phyloP scores from a whole-genome alignment of 2,113 vertebrate species.

The Phycodurus eques region DNA sequence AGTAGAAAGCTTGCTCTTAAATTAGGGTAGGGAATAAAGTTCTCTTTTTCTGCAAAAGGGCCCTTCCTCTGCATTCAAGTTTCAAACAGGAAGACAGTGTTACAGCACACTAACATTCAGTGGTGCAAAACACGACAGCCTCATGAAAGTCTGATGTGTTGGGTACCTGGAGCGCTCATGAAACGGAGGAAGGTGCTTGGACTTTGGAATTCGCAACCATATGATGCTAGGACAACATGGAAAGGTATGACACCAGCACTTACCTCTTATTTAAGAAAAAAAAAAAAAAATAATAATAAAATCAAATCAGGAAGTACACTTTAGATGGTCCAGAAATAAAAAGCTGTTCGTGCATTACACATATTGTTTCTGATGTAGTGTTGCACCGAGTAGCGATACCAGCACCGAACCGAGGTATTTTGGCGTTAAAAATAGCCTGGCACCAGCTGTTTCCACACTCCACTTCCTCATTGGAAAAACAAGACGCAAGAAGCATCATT shows the following conservation, averaged over 20 bases:
- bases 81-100: constrained; percentile 39
- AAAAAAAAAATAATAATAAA: too few species aligned
- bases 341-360: too few species aligned
- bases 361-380: too few species aligned
- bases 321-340: background rate
- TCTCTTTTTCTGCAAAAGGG: constrained; percentile 30
- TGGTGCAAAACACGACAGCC: background rate
- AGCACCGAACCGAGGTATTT: too few species aligned
- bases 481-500: too few species aligned
- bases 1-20: too few species aligned
- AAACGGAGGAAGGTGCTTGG: background rate
- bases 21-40: background rate
- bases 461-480: too few species aligned
- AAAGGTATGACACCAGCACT: constrained; percentile 29
- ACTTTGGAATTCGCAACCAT: background rate
- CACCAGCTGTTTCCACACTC: too few species aligned
- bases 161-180: background rate
- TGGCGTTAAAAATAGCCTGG: too few species aligned
- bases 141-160: background rate
- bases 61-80: constrained; percentile 21
- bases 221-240: constrained; percentile 17
- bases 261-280: too few species aligned
- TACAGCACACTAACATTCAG: background rate
- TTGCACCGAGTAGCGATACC: too few species aligned
- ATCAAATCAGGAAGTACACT: background rate